Base-by-base conservation (phyloP, 2,888 invertebrate genomes). In the Drosophila limbata region DNA sequence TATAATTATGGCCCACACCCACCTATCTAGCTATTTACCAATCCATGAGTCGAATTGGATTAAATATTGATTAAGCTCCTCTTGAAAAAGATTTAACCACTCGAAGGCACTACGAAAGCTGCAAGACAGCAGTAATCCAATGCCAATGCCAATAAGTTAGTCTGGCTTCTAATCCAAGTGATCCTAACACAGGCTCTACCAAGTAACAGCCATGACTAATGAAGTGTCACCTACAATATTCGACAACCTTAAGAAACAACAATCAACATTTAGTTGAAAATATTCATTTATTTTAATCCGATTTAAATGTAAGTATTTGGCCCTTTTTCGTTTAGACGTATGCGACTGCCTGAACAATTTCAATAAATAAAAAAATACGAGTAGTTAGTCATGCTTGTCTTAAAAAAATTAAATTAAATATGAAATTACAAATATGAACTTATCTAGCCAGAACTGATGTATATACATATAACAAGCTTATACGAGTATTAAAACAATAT, bases 1-100 rank as follows among this genome's bases (percentile, higher is more conserved):
- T 74, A 81, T 85, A 85, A 85, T 85, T 85, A 88, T 86, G 60
- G 69, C 66, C 84, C 69, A 71, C 87, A 75, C 77, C 80, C 80
- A 76, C 62, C 62, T 70, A 70, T n/a, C 63, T 55, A 44, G 55
- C 77, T 70, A 61, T 70, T 72, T 77, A 68, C 45, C 65, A 62
- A 52, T 60, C 73, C 67, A 75, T 79, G 77, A 75, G 79, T 84
- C 81, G 70, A 86, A 84, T 84, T 71, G 89, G 81, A 77, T 84
- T 84, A 81, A 71, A 74, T 73, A 79, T 83, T 81, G 75, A 74
- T 77, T 73, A 57, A 40, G 35, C 40, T 35, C 13, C 45, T 13
- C 21, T 11, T 19, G 19, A 42, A 42, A 15, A 19, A 40, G 17
- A 13, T 19, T 11, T 19, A 42, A 21, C 50, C 6, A n/a, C 10